Base-by-base conservation (phyloP, 2,888 invertebrate species). In the Linnaemya tessellans region DNA sequence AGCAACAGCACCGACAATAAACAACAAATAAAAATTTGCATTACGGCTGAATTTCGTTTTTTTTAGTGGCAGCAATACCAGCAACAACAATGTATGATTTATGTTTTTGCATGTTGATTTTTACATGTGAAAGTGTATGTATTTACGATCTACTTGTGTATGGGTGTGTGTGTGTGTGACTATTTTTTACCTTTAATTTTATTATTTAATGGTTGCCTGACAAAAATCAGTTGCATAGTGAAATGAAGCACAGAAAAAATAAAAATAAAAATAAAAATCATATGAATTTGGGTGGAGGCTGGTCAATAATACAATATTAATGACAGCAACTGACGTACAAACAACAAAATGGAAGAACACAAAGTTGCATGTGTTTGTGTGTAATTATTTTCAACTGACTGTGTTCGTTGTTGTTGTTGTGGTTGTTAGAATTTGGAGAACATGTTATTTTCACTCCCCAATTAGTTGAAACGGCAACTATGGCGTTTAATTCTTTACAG, bases 191-290 rank as follows among this genome's bases (percentile, higher is more conserved):
- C 81, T 85, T 82, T 82, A 80, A 80, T 82, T 82, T 85, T 65
- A 85, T 71, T 82, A 80, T 82, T 85, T 80, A 82, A 85, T 82
- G 65, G 82, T 85, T 67, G 82, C 85, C 85, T 85, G 85, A 85
- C 85, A 85, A 85, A 85, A 82, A 85, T 82, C 82, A 85, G 71
- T 85, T 82, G 79, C 51, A 54, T 11, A 43, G 22, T 41, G n/a
- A 73, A 78, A 78, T 73, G 60, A 62, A 78, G 65, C 18, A 56
- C 22, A 56, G 49, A 30, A 71, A 65, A n/a, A 30, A 2, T 2
- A 30, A 38, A 38, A 38, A 38, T 9, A 38, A 38, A 5, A 10
- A 38, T 46, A 18, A 35, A 49, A 41, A 75, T 62, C 51, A 67
- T 65, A 35, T 60, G 43, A 75, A 68, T 64, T 71, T 81, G 54